Conservation (phyloP, 2,888 invertebrate genomes). For the Pollenia amentaria region DNA sequence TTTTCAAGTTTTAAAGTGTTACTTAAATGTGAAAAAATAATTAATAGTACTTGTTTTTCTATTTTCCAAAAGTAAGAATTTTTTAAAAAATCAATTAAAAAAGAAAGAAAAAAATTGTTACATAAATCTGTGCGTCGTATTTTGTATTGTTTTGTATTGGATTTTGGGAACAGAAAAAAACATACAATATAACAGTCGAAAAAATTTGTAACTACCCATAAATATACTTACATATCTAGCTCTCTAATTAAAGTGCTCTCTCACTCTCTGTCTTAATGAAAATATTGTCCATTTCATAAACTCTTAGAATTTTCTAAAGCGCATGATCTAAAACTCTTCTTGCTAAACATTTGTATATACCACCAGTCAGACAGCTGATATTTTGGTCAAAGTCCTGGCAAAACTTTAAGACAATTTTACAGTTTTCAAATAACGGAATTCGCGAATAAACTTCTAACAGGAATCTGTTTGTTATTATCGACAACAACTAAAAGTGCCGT, state of each 20-base stretch:
- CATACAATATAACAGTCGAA: constrained; percentile 27
- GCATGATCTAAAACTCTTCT: constrained; percentile 45
- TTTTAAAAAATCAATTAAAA: constrained; percentile 32
- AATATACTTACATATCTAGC: constrained; percentile 31
- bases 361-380: constrained; percentile 57
- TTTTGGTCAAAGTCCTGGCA: constrained; percentile 45
- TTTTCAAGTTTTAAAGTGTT: constrained; percentile 6
- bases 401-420: constrained; percentile 38
- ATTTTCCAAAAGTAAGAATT: constrained; percentile 4
- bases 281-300: background rate
- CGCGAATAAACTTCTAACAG: constrained; percentile 53
- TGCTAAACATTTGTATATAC: constrained; percentile 44
- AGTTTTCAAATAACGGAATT: constrained; percentile 63
- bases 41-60: constrained; percentile 37
- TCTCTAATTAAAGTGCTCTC: background rate
- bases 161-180: constrained; percentile 41
- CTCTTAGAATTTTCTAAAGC: background rate
- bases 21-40: constrained; percentile 4
- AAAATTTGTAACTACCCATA: constrained; percentile 23
- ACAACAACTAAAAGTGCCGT: constrained; percentile 12
- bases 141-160: constrained; percentile 52
- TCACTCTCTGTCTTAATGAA: constrained; percentile 1
- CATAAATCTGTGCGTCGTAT: constrained; percentile 70
- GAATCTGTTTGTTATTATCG: constrained; percentile 30
- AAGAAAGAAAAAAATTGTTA: constrained; percentile 60